Base-by-base conservation (phyloP, 1,140 invertebrate genomes). In the Ceratina calcarata region DNA sequence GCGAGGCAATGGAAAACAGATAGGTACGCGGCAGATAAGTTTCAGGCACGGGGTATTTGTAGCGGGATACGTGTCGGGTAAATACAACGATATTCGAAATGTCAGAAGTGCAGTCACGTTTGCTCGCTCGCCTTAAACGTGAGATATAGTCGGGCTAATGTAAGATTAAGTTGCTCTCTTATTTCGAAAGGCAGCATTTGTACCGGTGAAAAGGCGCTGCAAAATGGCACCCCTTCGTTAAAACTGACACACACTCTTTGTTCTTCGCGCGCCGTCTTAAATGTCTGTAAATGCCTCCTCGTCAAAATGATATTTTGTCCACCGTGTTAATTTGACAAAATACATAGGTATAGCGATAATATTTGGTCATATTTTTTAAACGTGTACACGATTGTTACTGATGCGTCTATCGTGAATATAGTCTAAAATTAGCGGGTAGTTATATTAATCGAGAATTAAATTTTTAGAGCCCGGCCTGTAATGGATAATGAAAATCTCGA, bases 61-160 rank as follows among this genome's bases (percentile, higher is more conserved):
- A 77, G 45, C 49, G 64, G 66, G 74, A 81, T 77, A 81, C 79
- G 73, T 70, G 67, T 58, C 75, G 67, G 57, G 37, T 58, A 65
- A 67, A 72, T 61, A 24, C 80, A 81, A 78, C 74, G 74, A 78
- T 78, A 71, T 79, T 79, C 69, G 80, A 82, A 82, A 82, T 82
- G 80, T 82, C 80, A 82, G 80, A 60, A 79, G 76, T 82, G 64
- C 80, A 82, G 77, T 82, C 76, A 79, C 77, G 77, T 73, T 82
- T 62, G 61, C 27, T n/a, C 55, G 16, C 75, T 73, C 78, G 78
- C 55, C 71, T 73, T 79, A 79, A 79, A 79, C 76, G 78, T 73
- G 70, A 81, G 73, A 70, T 78, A 77, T 49, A 51, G 58, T 69
- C 65, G 73, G 79, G 60, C 73, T 81, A 81, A 81, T 77, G 73